Evolutionary conservation across 2,888 invertebrate genomes (phyloP).

Genomic region (Apotomis betuletana): DNA sequence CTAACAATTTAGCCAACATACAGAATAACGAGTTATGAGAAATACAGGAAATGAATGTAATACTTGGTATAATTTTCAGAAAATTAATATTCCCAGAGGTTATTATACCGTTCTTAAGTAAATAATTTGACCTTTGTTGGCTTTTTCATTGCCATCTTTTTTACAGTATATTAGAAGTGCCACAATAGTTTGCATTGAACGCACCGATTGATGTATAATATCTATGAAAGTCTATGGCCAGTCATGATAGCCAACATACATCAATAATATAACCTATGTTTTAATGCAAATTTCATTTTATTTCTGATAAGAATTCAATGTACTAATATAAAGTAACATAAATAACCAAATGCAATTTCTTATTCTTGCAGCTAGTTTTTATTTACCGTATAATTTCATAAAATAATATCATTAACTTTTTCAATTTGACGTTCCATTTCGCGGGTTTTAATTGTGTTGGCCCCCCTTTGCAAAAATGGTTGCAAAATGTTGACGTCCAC

Average conservation of each 20-base stretch:
- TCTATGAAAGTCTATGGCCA: slow-evolving; percentile 26
- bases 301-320: too few relatives aligned
- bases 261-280: too few relatives aligned
- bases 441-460: slow-evolving; percentile 49
- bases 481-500: slow-evolving; percentile 51
- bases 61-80: too few relatives aligned
- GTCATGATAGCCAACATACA: slow-evolving; percentile 10
- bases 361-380: not conserved
- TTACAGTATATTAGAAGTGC: too few relatives aligned
- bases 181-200: not conserved
- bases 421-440: slow-evolving; percentile 52
- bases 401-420: slow-evolving; percentile 19
- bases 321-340: not conserved
- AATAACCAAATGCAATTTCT: not conserved
- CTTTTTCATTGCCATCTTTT: too few relatives aligned
- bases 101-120: too few relatives aligned
- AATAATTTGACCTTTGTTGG: too few relatives aligned
- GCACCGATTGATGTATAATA: not conserved
- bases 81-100: too few relatives aligned
- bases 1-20: not conserved
- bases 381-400: not conserved
- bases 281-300: not conserved
- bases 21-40: not conserved
- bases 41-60: too few relatives aligned
- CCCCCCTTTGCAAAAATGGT: slow-evolving; percentile 43